Evolutionary conservation across 2,797 vertebrate genomes (phyloP).

Genomic region (Apogon talboti): DNA sequence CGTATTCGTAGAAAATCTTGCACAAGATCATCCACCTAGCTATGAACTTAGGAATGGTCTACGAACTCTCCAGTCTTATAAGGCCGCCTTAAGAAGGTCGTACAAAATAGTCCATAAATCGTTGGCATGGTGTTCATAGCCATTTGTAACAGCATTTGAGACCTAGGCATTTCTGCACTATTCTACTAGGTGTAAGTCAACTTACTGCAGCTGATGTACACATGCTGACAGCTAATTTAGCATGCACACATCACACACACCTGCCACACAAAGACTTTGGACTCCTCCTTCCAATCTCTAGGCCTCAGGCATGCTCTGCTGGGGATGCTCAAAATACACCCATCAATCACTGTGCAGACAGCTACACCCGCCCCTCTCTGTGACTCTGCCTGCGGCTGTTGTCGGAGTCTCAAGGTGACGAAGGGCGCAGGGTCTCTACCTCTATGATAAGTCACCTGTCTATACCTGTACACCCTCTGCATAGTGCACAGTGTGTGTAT

Average conservation of each 20-base stretch:
- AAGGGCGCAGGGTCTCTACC: constrained; percentile 49
- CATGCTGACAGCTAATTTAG: constrained; percentile 46
- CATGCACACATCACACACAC: constrained; percentile 30
- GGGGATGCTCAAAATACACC: constrained; percentile 76
- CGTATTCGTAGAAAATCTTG: too few relatives aligned
- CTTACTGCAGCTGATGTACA: constrained; percentile 2
- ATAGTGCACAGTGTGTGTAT: background rate
- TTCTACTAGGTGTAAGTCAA: background rate
- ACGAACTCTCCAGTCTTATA: too few relatives aligned
- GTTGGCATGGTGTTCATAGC: too few relatives aligned
- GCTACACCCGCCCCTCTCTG: constrained; percentile 38
- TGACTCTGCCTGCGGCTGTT: constrained; percentile 19
- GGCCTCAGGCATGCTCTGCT: constrained; percentile 68
- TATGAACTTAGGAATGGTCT: too few relatives aligned
- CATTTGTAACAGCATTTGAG: too few relatives aligned
- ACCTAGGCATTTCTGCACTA: too few relatives aligned
- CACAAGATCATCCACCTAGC: too few relatives aligned
- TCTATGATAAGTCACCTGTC: constrained; percentile 62
- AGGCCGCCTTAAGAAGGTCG: too few relatives aligned
- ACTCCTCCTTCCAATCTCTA: constrained; percentile 65
- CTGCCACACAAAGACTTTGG: constrained; percentile 45
- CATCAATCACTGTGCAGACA: constrained; percentile 76
- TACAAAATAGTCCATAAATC: too few relatives aligned
- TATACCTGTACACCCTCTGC: constrained; percentile 1
- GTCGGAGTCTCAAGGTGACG: constrained; percentile 75